A percentile compares a stretch with the other conserved stretches of the same genome.
Conservation (phyloP, 2,888 invertebrate species). For the Melinaea menophilus region DNA sequence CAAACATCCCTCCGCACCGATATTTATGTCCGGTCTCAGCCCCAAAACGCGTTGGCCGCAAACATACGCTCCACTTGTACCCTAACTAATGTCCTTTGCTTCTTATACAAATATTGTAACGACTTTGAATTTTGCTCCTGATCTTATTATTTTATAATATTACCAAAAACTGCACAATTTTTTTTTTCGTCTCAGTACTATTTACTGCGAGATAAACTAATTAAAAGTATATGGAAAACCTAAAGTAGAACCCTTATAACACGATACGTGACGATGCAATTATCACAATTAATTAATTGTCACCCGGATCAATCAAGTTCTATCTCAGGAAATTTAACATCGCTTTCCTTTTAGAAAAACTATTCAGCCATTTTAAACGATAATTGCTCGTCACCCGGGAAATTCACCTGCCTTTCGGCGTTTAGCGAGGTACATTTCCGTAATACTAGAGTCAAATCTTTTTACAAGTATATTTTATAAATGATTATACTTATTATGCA, state of each 20-base stretch:
- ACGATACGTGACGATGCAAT: constrained; percentile 35
- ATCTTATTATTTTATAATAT: background rate
- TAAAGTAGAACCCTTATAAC: constrained; percentile 23
- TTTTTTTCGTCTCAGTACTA: background rate
- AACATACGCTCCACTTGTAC: constrained; percentile 28
- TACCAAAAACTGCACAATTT: background rate
- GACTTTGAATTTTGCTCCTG: background rate
- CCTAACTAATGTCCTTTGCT: constrained; percentile 21
- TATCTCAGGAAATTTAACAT: constrained; percentile 26
- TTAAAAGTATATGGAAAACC: background rate
- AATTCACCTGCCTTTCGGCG: constrained; percentile 21
- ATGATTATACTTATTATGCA: too few relatives aligned
- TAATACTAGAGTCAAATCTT: too few relatives aligned
- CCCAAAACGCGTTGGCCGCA: constrained; percentile 29
- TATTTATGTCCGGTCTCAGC: constrained; percentile 44
- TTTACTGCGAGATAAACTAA: background rate
- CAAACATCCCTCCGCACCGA: constrained; percentile 21
- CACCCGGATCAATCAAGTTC: constrained; percentile 38
- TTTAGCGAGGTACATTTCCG: constrained; percentile 14
- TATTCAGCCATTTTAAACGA: constrained; percentile 25
- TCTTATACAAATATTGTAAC: background rate
- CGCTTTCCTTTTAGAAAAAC: constrained; percentile 27
- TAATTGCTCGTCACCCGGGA: constrained; percentile 29
- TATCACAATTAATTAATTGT: constrained; percentile 36
- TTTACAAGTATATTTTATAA: too few relatives aligned